A percentile compares a stretch with the other conserved stretches of the same genome.
phyloP scores from a whole-genome alignment of 2,888 invertebrate species.

The Phoenoteleia sp. region DNA sequence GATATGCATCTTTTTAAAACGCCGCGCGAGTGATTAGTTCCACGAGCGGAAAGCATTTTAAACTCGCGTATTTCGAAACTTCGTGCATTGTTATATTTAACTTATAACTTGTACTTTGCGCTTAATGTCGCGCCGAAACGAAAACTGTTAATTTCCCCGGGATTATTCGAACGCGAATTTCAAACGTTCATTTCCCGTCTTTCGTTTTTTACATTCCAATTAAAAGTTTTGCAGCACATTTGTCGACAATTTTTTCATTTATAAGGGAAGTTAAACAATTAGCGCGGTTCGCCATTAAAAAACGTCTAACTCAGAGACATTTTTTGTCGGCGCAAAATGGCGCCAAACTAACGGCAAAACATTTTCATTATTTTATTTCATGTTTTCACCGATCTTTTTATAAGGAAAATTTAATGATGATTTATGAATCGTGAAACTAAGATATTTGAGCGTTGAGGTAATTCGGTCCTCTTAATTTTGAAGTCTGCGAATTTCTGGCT shows the following conservation, averaged over 20 bases:
- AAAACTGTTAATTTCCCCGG: slow-evolving; percentile 42
- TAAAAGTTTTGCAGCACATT: slow-evolving; percentile 19
- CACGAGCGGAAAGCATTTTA: slow-evolving; percentile 48
- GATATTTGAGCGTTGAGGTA: not conserved
- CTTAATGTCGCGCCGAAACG: slow-evolving; percentile 45
- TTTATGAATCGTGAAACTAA: not conserved
- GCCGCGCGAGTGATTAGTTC: slow-evolving; percentile 42
- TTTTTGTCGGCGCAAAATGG: no score
- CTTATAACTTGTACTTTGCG: slow-evolving; percentile 40
- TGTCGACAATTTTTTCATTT: not conserved
- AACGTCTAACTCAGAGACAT: no score
- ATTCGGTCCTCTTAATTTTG: not conserved
- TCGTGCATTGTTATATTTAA: slow-evolving; percentile 59
- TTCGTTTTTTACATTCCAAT: slow-evolving; percentile 33
- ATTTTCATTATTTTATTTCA: no score
- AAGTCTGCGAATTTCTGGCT: not conserved
- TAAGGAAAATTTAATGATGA: not conserved
- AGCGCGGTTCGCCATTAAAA: not conserved
- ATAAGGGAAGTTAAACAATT: no score
- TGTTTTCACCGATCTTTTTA: no score
- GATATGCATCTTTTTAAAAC: slow-evolving; percentile 62
- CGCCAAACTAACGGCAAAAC: no score
- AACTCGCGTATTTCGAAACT: slow-evolving; percentile 51
- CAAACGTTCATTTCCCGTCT: slow-evolving; percentile 17
- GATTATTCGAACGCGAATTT: slow-evolving; percentile 51